Conservation (phyloP, 2,797 vertebrate species). For the Potorous gilbertii region DNA sequence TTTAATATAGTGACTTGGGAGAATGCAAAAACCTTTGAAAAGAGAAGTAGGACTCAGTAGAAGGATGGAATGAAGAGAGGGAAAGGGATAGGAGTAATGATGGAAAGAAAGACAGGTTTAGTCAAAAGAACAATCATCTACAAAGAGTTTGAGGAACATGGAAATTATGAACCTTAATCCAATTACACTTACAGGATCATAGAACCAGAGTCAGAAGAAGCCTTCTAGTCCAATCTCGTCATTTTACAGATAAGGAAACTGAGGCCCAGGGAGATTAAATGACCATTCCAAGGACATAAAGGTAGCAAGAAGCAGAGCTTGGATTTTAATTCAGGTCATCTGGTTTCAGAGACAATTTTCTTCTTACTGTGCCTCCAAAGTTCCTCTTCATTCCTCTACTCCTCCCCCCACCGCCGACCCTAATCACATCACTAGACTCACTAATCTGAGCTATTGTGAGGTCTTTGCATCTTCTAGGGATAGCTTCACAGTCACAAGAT, state of each 20-base stretch:
- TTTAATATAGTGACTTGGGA: slow-evolving; percentile 24
- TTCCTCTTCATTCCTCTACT: background rate
- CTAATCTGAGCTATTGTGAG: background rate
- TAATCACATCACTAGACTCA: background rate
- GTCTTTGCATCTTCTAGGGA: background rate
- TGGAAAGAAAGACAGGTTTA: slow-evolving; percentile 1
- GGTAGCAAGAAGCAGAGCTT: background rate
- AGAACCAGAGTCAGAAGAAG: background rate
- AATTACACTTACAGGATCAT: background rate
- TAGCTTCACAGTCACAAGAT: background rate
- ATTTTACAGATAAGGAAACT: background rate
- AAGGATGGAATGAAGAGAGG: slow-evolving; percentile 20
- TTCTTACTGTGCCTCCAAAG: background rate
- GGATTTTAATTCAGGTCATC: background rate
- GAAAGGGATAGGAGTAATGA: slow-evolving; percentile 19
- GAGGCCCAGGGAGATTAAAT: background rate
- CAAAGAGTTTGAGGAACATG: slow-evolving; percentile 13
- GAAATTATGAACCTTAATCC: background rate
- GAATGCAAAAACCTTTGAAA: slow-evolving; percentile 16
- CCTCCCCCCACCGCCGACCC: background rate
- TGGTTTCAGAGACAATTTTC: background rate
- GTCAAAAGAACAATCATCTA: slow-evolving; percentile 30
- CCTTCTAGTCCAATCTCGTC: background rate
- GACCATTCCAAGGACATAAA: background rate
- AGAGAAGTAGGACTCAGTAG: background rate